These are phyloP conservation scores for Platysteira castanea DNA, from an alignment of 2,113 vertebrate species.

Conservation along the genomic window DNA sequence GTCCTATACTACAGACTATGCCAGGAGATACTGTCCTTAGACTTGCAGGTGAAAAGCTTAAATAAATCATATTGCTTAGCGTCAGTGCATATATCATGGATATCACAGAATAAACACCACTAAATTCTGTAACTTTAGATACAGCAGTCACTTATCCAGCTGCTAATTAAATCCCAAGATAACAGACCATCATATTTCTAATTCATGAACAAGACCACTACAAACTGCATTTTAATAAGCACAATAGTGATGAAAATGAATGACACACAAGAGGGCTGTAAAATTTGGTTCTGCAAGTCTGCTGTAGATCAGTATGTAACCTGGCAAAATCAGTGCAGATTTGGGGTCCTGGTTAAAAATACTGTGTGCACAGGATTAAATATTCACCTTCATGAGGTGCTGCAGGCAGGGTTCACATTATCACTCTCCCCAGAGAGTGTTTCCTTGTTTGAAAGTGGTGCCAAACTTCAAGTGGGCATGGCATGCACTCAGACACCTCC, in stretches of 20 bases:
- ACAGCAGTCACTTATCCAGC: conserved; percentile 3
- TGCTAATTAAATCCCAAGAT: conserved; percentile 52
- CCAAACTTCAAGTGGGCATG: background rate
- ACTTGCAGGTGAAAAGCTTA: conserved; percentile 22
- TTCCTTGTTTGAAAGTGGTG: background rate
- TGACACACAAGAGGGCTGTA: background rate
- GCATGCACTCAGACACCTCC: background rate
- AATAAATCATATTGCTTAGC: conserved; percentile 5
- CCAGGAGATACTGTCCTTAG: background rate
- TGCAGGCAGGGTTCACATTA: background rate
- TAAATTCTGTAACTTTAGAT: background rate
- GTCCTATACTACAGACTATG: background rate
- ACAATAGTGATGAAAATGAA: conserved; percentile 36
- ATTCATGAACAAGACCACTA: conserved; percentile 32
- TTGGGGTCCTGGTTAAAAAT: background rate
- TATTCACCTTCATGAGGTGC: background rate
- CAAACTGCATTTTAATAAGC: conserved; percentile 58
- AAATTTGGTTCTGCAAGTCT: background rate
- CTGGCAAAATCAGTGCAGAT: background rate
- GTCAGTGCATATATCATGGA: background rate
- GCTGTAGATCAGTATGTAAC: background rate
- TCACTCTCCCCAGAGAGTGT: background rate
- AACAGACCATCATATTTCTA: conserved; percentile 4
- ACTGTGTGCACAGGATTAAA: background rate
- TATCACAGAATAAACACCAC: background rate